A percentile compares a stretch with the other conserved stretches of the same genome.
phyloP scores from a whole-genome alignment of 2,797 vertebrate genomes.

The Gymnopithys bicolor region DNA sequence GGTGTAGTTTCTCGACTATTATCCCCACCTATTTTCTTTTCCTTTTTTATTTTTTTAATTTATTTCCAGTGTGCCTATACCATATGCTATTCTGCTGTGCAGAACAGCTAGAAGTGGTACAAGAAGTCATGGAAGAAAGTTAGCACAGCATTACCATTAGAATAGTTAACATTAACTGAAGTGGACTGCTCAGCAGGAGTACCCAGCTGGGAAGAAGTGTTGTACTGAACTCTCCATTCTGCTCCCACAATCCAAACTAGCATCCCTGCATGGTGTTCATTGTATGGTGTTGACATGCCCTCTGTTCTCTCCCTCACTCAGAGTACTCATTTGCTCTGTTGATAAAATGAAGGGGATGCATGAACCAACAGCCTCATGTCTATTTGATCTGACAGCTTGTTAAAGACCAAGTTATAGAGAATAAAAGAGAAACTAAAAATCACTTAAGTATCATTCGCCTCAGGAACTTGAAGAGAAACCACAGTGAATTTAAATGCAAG shows the following conservation, averaged over 20 bases:
- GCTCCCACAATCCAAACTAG: background rate
- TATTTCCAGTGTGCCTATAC: background rate
- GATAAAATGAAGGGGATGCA: background rate
- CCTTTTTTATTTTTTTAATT: background rate
- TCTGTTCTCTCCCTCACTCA: background rate
- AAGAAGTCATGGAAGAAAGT: background rate
- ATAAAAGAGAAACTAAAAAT: background rate
- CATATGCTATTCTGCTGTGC: background rate
- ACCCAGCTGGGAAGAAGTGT: background rate
- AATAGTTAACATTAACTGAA: background rate
- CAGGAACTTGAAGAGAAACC: background rate
- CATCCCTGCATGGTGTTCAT: background rate
- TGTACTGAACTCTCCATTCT: background rate
- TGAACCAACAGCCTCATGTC: background rate
- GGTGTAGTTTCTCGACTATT: background rate
- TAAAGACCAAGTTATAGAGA: background rate
- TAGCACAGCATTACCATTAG: background rate
- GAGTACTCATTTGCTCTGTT: background rate
- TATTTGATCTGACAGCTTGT: background rate
- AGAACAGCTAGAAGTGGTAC: background rate
- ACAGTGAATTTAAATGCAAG: background rate
- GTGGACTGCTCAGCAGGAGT: background rate
- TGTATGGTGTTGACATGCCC: background rate
- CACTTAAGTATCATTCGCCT: background rate
- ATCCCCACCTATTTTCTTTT: background rate